Percentiles rank a stretch among this genome's conserved stretches.
These are phyloP conservation scores for Piscicola geometra DNA, from an alignment of 2,888 invertebrate genomes.

Conservation along the genomic window DNA sequence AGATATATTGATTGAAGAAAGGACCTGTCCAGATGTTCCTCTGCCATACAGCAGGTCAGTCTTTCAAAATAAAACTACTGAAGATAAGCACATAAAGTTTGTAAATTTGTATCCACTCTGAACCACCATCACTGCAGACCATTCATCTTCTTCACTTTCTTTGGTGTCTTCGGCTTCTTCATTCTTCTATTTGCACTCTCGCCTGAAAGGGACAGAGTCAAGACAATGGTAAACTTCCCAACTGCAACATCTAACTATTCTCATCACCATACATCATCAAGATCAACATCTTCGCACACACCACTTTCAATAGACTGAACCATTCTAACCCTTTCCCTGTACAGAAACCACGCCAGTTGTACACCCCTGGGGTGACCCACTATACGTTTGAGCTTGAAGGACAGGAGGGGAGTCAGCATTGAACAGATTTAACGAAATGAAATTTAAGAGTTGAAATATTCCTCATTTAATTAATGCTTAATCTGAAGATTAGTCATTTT, in stretches of 20 bases:
- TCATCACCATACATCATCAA: no score
- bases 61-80: neutral
- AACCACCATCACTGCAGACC: neutral
- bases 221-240: neutral
- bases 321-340: no score
- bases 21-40: slow-evolving; percentile 41
- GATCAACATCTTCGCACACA: neutral
- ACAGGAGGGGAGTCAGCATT: neutral
- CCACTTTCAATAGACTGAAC: neutral
- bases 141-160: neutral
- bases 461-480: no score
- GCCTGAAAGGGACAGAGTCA: slow-evolving; percentile 8
- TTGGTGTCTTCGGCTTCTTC: neutral
- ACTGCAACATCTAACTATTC: neutral
- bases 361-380: slow-evolving; percentile 47
- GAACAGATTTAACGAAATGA: no score
- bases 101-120: no score
- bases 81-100: no score
- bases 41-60: slow-evolving; percentile 38
- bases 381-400: slow-evolving; percentile 49
- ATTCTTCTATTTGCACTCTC: neutral
- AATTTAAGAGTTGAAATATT: no score
- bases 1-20: slow-evolving; percentile 45
- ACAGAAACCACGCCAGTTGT: slow-evolving; percentile 49
- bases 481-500: no score